These are phyloP conservation scores for Tiphia femorata DNA, from an alignment of 2,888 invertebrate genomes.

Conservation along the genomic window DNA sequence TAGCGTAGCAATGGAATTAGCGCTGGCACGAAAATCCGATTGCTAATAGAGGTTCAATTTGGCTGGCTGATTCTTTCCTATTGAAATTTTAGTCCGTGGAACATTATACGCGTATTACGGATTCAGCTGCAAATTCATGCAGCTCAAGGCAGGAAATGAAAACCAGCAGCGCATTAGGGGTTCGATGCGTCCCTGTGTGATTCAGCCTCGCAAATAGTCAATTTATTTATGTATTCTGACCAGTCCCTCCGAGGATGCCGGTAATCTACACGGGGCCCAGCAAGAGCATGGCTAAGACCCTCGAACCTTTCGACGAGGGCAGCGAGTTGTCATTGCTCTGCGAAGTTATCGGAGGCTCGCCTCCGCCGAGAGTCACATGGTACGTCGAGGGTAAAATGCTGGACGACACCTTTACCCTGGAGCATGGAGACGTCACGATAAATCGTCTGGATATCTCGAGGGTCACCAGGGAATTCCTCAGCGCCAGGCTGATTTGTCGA, in stretches of 20 bases:
- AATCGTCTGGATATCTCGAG: conserved; percentile 81
- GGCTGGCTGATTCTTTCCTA: no score
- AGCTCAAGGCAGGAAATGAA: no score
- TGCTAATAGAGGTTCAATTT: no score
- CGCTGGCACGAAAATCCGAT: no score
- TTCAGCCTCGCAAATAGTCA: no score
- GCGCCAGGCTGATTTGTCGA: conserved; percentile 86
- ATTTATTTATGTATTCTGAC: no score
- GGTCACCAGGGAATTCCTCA: conserved; percentile 80
- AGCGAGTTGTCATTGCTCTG: conserved; percentile 54
- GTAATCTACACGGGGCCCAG: conserved; percentile 52
- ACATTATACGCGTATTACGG: no score
- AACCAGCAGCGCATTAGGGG: no score
- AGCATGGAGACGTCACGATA: conserved; percentile 81
- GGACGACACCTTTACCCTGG: conserved; percentile 79
- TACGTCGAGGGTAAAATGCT: conserved; percentile 79
- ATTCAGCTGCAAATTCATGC: no score
- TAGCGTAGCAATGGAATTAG: no score
- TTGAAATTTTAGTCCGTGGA: no score
- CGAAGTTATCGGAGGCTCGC: conserved; percentile 70
- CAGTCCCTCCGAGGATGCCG: conserved; percentile 59
- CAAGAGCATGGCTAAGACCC: conserved; percentile 46
- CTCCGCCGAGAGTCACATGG: conserved; percentile 85
- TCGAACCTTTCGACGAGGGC: conserved; percentile 57
- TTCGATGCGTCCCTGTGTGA: no score